Conservation (phyloP, 2,888 invertebrate species). For the Drosophila bunnanda region DNA sequence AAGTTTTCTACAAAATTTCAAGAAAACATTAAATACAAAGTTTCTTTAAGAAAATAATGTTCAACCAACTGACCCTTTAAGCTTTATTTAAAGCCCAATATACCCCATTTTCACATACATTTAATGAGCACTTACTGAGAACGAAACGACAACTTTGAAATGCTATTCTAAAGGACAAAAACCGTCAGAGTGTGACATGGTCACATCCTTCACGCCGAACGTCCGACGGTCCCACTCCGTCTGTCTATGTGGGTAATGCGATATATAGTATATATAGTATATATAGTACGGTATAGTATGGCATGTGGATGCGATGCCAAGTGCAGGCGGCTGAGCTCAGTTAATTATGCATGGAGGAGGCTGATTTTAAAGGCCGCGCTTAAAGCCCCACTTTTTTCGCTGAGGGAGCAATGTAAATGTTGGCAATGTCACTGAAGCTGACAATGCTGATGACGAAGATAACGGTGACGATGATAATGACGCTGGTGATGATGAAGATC, state of each 20-base stretch:
- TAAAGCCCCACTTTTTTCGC: conserved; percentile 52
- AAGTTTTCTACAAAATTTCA: background rate
- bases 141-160: conserved; percentile 52
- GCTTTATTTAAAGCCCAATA: background rate
- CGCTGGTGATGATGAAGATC: background rate
- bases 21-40: background rate
- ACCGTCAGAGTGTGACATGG: conserved; percentile 76
- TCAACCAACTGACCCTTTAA: too few species aligned
- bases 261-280: conserved; percentile 15
- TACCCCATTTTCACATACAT: background rate
- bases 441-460: conserved; percentile 8
- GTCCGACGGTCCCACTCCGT: conserved; percentile 44
- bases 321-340: conserved; percentile 59
- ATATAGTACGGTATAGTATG: conserved; percentile 4
- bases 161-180: conserved; percentile 67
- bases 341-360: conserved; percentile 73
- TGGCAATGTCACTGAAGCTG: conserved; percentile 59
- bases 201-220: conserved; percentile 70
- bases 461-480: background rate
- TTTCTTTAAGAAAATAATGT: background rate
- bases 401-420: conserved; percentile 55
- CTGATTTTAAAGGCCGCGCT: conserved; percentile 64
- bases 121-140: conserved; percentile 29
- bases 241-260: conserved; percentile 21
- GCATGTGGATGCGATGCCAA: conserved; percentile 52